These are phyloP conservation scores for Mus caroli DNA, from an alignment of 2,797 vertebrate species.

Conservation along the genomic window DNA sequence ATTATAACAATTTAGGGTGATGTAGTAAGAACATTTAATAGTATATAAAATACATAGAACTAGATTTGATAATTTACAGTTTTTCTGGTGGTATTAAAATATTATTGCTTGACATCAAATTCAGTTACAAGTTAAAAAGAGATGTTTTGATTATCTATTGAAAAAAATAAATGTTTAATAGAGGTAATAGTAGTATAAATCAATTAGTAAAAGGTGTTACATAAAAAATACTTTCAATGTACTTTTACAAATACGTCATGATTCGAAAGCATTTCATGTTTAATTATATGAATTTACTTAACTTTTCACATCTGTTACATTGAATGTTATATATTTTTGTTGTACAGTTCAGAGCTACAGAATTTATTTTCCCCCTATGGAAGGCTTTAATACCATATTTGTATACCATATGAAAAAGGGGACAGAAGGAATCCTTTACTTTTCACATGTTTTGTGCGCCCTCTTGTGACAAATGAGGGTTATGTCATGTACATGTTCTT, in stretches of 20 bases:
- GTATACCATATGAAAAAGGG: background rate
- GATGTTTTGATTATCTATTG: background rate
- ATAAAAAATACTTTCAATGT: constrained; percentile 2
- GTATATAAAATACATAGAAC: background rate
- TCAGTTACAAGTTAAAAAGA: background rate
- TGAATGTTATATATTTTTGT: background rate
- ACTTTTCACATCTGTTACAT: background rate
- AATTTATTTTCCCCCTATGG: background rate
- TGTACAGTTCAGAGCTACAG: background rate
- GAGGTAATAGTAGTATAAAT: background rate
- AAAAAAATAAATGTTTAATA: background rate
- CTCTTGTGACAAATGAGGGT: constrained; percentile 79
- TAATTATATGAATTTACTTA: background rate
- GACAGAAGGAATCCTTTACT: background rate
- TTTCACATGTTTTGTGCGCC: constrained; percentile 61
- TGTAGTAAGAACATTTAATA: background rate
- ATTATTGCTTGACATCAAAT: background rate
- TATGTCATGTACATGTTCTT: background rate
- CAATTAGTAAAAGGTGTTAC: background rate
- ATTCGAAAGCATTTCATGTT: background rate
- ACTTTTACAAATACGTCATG: background rate
- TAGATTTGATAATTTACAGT: background rate
- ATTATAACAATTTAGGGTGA: background rate
- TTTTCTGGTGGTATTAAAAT: constrained; percentile 21
- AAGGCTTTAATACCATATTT: background rate